These are phyloP conservation scores for Lepidochrysops patricia DNA, from an alignment of 2,888 invertebrate genomes.

Conservation along the genomic window DNA sequence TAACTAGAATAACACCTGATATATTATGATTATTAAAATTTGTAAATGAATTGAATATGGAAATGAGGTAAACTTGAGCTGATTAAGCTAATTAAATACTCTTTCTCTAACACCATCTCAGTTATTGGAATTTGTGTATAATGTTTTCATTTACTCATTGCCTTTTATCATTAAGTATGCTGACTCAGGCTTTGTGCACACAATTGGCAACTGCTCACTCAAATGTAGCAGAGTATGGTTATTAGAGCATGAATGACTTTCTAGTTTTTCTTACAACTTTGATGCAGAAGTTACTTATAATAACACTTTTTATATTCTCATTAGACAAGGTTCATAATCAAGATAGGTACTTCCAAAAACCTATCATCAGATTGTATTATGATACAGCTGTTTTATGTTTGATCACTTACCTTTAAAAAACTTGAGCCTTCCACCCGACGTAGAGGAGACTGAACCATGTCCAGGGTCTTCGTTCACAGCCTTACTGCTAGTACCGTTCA, in stretches of 20 bases:
- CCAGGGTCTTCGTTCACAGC: constrained; percentile 65
- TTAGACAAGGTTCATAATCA: not conserved
- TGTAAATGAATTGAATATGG: not conserved
- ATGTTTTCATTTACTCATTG: constrained; percentile 29
- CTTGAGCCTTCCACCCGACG: constrained; percentile 83
- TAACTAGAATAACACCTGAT: too few relatives aligned
- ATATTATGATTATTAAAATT: not conserved
- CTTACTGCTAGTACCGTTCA: constrained; percentile 80
- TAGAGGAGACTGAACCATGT: constrained; percentile 52
- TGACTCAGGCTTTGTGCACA: constrained; percentile 54
- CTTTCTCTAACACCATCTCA: too few relatives aligned
- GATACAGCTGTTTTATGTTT: not conserved
- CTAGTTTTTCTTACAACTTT: constrained; percentile 45
- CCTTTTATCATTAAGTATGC: constrained; percentile 52
- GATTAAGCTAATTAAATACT: not conserved
- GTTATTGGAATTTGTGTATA: too few relatives aligned
- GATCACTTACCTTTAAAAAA: constrained; percentile 81
- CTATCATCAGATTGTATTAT: not conserved
- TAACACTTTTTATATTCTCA: not conserved
- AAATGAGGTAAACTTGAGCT: not conserved
- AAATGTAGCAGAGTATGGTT: constrained; percentile 57
- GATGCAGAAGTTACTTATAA: not conserved
- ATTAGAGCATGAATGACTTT: constrained; percentile 74
- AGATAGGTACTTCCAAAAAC: not conserved
- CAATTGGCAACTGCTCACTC: constrained; percentile 55